Conservation (phyloP, 2,888 invertebrate species). For the Tolmerus cingulatus region DNA sequence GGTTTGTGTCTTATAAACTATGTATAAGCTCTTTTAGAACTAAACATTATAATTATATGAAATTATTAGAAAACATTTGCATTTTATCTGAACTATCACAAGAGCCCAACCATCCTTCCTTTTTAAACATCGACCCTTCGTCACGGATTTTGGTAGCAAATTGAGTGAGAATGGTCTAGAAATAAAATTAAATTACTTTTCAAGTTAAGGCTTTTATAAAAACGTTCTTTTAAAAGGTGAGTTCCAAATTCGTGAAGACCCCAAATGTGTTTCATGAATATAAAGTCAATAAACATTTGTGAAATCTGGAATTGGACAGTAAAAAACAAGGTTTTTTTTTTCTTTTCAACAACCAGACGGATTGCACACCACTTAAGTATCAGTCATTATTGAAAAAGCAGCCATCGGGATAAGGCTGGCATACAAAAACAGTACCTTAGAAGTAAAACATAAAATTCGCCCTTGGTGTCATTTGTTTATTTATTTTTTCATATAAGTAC, state of each 20-base stretch:
- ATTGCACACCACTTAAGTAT: too few relatives aligned
- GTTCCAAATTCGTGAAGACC: not conserved
- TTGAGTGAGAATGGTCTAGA: not conserved
- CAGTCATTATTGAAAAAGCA: too few relatives aligned
- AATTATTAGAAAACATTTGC: conserved; percentile 27
- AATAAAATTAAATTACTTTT: not conserved
- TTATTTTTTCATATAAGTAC: too few relatives aligned
- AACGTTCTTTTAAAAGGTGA: not conserved
- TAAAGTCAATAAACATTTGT: too few relatives aligned
- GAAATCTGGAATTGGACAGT: too few relatives aligned
- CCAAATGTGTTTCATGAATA: not conserved
- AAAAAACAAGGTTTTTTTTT: not conserved
- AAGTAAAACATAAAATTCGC: too few relatives aligned
- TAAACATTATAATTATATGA: conserved; percentile 22
- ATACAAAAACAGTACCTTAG: too few relatives aligned
- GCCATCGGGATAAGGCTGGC: too few relatives aligned
- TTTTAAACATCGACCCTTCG: not conserved
- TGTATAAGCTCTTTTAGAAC: conserved; percentile 38
- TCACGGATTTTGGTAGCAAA: not conserved
- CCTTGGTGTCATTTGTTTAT: too few relatives aligned
- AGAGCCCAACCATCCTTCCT: not conserved
- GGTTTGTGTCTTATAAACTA: conserved; percentile 43
- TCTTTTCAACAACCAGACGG: too few relatives aligned
- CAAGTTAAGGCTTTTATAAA: not conserved
- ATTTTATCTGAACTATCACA: not conserved